Percentiles rank a stretch among this genome's conserved stretches.
Conservation (phyloP, 53 echinoderm and acorn worm genomes). For the Zoroaster sp. region DNA sequence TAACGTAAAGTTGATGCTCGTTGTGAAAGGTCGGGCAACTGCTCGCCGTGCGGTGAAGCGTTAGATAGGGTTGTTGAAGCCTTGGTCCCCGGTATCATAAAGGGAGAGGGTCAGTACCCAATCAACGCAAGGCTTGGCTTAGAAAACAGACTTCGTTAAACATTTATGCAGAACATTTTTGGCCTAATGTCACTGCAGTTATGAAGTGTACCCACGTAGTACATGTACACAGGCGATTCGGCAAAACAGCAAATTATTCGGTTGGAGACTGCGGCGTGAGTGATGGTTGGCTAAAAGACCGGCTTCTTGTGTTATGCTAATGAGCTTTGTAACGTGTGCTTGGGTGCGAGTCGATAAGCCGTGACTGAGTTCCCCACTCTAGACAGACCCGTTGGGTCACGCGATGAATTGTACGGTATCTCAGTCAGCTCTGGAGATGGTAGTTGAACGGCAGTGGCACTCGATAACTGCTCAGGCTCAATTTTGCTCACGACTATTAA, state of each 20-base stretch:
- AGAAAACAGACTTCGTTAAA: neutral
- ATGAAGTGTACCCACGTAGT: neutral
- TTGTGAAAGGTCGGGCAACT: neutral
- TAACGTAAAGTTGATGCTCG: neutral
- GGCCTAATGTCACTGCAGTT: neutral
- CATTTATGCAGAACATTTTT: neutral
- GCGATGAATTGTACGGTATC: neutral
- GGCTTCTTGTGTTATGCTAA: constrained; percentile 36
- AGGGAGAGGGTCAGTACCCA: neutral
- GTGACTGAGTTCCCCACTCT: neutral
- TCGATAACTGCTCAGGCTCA: neutral
- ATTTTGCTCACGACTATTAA: neutral
- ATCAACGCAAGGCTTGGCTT: neutral
- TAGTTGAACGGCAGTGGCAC: neutral
- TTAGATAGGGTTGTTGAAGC: neutral
- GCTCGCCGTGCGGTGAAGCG: neutral
- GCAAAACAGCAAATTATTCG: too few relatives aligned
- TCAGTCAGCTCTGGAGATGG: neutral
- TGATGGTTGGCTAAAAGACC: neutral
- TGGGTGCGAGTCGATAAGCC: constrained; percentile 20
- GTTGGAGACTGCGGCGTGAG: neutral
- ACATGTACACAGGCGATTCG: neutral
- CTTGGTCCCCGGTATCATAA: neutral
- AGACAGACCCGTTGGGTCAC: neutral
- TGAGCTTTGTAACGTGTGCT: constrained; percentile 33